Evolutionary conservation across 2,113 vertebrate species (phyloP).

Genomic region (Mormyrus lacerda): DNA sequence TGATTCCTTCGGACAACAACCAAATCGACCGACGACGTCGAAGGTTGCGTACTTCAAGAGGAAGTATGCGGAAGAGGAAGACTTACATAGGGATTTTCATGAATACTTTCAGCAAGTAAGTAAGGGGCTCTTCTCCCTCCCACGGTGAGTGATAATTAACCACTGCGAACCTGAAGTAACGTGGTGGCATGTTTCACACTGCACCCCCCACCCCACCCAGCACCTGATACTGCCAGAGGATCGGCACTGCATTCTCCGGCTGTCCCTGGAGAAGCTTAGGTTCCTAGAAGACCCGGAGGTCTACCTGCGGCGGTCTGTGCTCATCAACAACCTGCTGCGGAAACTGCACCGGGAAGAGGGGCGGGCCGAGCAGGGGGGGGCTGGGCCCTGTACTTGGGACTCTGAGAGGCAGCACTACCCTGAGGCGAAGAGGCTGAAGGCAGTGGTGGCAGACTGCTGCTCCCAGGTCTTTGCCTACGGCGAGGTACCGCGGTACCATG

Average conservation of each 20-base stretch:
- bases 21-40: conserved; percentile 86
- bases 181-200: not conserved
- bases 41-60: conserved; percentile 99
- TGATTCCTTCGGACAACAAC: conserved; percentile 42
- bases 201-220: conserved; percentile 45
- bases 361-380: conserved; percentile 57
- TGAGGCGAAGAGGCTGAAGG: conserved; percentile 84
- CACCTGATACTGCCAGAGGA: conserved; percentile 94
- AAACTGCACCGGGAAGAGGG: conserved; percentile 90
- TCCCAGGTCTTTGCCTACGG: conserved; percentile 75
- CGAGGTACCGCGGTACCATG: conserved; percentile 77
- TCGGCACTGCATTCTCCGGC: conserved; percentile 87
- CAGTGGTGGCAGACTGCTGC: conserved; percentile 83
- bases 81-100: conserved; percentile 85
- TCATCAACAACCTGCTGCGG: conserved; percentile 98
- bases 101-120: conserved; percentile 94
- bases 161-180: not conserved
- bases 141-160: not conserved
- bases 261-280: conserved; percentile 93
- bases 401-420: conserved; percentile 55
- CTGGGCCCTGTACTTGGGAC: conserved; percentile 54
- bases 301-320: conserved; percentile 89
- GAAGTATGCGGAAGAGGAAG: conserved; percentile 99
- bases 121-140: not conserved
- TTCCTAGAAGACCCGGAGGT: conserved; percentile 93